Base-by-base conservation (phyloP, 2,888 invertebrate genomes). In the Escarpia spicata region DNA sequence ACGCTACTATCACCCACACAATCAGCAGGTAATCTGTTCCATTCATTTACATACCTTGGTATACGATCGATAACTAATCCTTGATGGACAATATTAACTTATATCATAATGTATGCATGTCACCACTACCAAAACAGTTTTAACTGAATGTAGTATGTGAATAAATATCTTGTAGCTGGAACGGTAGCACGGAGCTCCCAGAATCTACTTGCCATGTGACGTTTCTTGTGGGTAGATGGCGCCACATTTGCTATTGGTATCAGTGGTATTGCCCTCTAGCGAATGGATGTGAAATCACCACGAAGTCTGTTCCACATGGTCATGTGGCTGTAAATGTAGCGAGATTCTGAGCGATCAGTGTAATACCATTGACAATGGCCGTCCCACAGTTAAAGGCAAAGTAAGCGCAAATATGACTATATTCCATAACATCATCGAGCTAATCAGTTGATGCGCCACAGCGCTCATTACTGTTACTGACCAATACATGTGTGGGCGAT, bases 311-410 rank as follows among this genome's bases (percentile, higher is more conserved):
- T 75, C 75, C 75, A 75, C 75, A 75, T 75, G 75, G 75, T 75
- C 19, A 75, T 75, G n/a, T 75, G 19, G 75, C 19, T 75, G 75
- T 75, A 75, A 19, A 75, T 75, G 75, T 75, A 75, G 2, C 19
- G 75, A 75, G 0, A 75, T 75, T 75, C 75, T 75, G 75, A 75
- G 75, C n/a, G 75, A 75, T 75, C 75, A 75, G 19, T 75, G 19
- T 75, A 75, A 75, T 26, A 75, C 19, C 26, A 15, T n/a, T 26
- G 26, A 4, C 75, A 26, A 75, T 75, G 75, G 26, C 75, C n/a
- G 75, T 75, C 75, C 75, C 75, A 75, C 75, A 75, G 75, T 75
- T 75, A 75, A 75, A 75, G 75, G 75, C 75, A 75, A 75, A 75
- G 75, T 75, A 75, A 75, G 75, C 75, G 6, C 75, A 26, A 75